phyloP scores from a whole-genome alignment of 2,113 vertebrate genomes.

The Mellivora capensis region DNA sequence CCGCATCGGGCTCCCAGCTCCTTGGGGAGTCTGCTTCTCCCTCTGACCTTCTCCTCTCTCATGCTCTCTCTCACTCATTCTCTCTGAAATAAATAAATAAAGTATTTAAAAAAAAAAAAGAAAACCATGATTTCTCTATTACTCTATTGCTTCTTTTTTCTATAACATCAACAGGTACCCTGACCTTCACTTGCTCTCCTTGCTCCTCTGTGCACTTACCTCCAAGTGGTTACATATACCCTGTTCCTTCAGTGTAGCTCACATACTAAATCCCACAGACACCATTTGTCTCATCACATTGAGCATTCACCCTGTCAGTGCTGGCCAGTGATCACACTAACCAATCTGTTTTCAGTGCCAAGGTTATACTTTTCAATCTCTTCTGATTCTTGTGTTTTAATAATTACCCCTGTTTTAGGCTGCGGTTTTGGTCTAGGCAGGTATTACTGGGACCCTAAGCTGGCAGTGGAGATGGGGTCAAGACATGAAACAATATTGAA shows the following conservation, averaged over 20 bases:
- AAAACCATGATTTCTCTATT: not conserved
- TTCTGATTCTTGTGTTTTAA: not conserved
- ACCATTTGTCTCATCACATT: not conserved
- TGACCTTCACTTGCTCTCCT: not conserved
- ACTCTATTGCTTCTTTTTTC: not conserved
- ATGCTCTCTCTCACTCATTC: too few relatives aligned
- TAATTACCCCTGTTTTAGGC: not conserved
- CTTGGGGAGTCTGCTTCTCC: too few relatives aligned
- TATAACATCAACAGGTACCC: not conserved
- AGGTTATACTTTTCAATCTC: not conserved
- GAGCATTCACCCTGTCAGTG: too few relatives aligned
- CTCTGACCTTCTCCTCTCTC: too few relatives aligned
- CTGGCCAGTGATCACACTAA: not conserved
- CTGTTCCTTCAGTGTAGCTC: not conserved
- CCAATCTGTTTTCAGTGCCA: not conserved
- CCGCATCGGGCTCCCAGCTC: too few relatives aligned
- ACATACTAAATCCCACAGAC: too few relatives aligned
- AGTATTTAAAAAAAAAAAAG: too few relatives aligned
- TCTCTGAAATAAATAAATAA: too few relatives aligned
- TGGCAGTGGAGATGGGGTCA: not conserved
- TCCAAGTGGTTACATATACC: not conserved
- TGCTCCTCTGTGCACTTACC: not conserved
- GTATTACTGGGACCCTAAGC: not conserved
- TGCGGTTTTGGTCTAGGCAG: not conserved
- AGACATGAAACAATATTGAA: not conserved